phyloP scores from a whole-genome alignment of 2,113 vertebrate genomes.

The Oryzias melastigma region DNA sequence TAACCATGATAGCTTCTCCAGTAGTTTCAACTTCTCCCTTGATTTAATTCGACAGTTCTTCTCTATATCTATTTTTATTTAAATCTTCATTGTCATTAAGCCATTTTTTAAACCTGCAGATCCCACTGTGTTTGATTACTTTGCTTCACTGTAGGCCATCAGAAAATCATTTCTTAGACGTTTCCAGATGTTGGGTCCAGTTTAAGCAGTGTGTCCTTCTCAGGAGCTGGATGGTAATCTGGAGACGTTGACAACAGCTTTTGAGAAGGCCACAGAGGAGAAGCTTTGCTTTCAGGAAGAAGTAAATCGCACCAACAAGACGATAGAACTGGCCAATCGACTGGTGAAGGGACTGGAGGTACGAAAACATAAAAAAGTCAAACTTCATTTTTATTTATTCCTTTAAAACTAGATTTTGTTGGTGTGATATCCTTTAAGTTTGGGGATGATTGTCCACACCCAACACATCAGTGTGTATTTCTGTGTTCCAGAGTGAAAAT shows the following conservation, averaged over 20 bases:
- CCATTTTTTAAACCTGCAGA: no score
- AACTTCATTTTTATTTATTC: background rate
- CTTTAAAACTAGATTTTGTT: background rate
- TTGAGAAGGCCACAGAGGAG: conserved; percentile 88
- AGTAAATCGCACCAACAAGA: conserved; percentile 94
- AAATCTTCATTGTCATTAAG: no score
- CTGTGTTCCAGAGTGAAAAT: conserved; percentile 75
- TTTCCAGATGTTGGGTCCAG: no score
- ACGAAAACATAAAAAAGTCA: conserved; percentile 34
- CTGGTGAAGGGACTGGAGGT: conserved; percentile 97
- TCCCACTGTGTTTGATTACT: no score
- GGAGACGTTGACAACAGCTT: conserved; percentile 83
- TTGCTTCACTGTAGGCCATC: no score
- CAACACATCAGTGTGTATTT: background rate
- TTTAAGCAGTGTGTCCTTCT: background rate
- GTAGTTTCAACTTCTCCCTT: no score
- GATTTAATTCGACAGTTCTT: no score
- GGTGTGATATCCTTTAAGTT: no score
- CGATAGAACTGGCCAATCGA: conserved; percentile 94
- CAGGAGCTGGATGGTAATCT: conserved; percentile 88
- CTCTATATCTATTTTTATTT: no score
- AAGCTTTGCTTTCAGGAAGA: conserved; percentile 90
- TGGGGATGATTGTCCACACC: background rate
- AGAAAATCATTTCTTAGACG: no score
- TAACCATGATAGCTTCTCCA: no score